phyloP scores from a whole-genome alignment of 2,797 vertebrate species.

The Oceanodroma leucorhoa region DNA sequence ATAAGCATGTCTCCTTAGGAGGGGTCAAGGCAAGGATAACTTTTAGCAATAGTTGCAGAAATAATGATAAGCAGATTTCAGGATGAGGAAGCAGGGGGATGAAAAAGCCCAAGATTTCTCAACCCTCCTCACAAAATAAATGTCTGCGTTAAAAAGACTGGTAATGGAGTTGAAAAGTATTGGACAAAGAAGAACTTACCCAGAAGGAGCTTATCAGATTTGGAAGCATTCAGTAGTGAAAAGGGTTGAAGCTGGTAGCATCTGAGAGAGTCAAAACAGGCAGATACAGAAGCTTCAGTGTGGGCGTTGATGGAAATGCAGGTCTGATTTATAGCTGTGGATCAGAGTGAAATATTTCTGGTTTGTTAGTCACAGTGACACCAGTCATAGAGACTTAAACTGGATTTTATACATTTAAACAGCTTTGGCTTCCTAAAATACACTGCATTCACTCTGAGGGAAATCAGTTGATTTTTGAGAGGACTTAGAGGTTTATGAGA shows the following conservation, averaged over 20 bases:
- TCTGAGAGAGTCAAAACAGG: background rate
- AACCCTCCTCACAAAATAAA: background rate
- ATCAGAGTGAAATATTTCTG: background rate
- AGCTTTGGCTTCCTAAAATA: background rate
- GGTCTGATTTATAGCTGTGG: background rate
- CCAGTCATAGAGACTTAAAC: background rate
- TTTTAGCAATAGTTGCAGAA: background rate
- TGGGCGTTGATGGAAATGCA: background rate
- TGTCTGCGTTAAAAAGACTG: background rate
- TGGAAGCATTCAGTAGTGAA: background rate
- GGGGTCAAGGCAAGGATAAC: background rate
- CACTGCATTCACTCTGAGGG: background rate
- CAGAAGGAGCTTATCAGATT: background rate
- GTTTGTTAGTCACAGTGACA: background rate
- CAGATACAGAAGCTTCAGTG: background rate
- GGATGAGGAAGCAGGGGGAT: background rate
- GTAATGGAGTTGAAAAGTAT: background rate
- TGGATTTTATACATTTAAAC: background rate
- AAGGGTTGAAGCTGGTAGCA: background rate
- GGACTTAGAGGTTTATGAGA: background rate
- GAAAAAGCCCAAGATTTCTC: background rate
- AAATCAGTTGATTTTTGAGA: background rate
- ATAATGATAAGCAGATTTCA: background rate
- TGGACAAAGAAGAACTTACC: background rate
- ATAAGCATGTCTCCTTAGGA: background rate